A percentile compares a stretch with the other conserved stretches of the same genome.
phyloP scores from a whole-genome alignment of 2,888 invertebrate genomes.

The Macropis europaea region DNA sequence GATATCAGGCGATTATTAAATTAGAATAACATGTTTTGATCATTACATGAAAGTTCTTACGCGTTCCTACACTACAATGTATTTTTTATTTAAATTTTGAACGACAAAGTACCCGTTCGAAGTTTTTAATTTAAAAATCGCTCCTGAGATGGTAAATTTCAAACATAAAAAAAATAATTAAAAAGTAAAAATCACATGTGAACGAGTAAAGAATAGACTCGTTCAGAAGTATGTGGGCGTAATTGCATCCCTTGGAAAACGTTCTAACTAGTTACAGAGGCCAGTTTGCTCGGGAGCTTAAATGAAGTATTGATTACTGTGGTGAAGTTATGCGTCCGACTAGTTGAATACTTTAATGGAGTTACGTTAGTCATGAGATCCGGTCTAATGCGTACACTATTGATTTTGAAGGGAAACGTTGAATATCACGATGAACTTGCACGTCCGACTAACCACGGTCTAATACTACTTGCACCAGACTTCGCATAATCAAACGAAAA shows the following conservation, averaged over 20 bases:
- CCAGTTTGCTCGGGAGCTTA: constrained; percentile 17
- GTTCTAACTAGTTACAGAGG: neutral
- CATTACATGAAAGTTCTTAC: too few species aligned
- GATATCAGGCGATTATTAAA: too few species aligned
- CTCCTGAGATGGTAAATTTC: too few species aligned
- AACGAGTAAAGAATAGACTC: constrained; percentile 1
- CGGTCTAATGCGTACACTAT: constrained; percentile 18
- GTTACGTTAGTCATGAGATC: constrained; percentile 24
- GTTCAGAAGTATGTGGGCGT: constrained; percentile 5
- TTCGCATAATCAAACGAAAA: too few species aligned
- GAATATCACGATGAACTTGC: too few species aligned
- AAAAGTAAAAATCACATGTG: too few species aligned
- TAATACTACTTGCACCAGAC: constrained; percentile 10
- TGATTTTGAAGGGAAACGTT: neutral
- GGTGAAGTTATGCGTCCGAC: constrained; percentile 17
- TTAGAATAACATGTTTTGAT: too few species aligned
- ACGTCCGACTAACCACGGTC: neutral
- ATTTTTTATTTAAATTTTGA: too few species aligned
- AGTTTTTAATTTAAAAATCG: too few species aligned
- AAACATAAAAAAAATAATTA: too few species aligned
- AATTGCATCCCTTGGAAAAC: constrained; percentile 12
- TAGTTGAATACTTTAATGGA: constrained; percentile 31
- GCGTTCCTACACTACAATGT: too few species aligned
- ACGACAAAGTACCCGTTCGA: too few species aligned
- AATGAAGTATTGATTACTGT: constrained; percentile 31